Conservation (phyloP, 2,113 vertebrate species). For the Eclectus roratus region DNA sequence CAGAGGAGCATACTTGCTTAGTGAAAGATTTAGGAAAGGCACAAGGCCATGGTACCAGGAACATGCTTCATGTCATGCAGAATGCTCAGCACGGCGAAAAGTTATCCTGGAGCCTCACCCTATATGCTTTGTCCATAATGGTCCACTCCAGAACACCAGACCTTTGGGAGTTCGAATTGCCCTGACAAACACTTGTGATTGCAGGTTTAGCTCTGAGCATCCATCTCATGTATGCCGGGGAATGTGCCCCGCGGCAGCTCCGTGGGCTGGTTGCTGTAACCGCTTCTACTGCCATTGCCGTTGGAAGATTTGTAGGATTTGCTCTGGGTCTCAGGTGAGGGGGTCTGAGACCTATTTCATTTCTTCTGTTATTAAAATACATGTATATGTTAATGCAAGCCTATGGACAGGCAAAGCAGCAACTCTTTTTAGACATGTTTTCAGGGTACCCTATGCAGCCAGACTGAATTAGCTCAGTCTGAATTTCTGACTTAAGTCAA, state of each 20-base stretch:
- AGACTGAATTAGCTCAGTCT: not conserved
- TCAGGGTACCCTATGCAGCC: not conserved
- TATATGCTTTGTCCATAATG: not conserved
- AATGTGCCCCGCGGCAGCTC: conserved; percentile 76
- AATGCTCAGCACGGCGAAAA: not conserved
- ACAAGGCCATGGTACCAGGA: accelerated
- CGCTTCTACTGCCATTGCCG: conserved; percentile 63
- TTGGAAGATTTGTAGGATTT: conserved; percentile 79
- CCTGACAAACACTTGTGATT: not conserved
- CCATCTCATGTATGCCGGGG: conserved; percentile 76
- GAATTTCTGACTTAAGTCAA: not conserved
- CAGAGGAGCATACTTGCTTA: no score
- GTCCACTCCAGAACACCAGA: not conserved
- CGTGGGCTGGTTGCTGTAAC: conserved; percentile 73
- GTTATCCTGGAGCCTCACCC: not conserved
- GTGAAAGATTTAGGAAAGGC: not conserved
- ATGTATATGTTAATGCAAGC: not conserved
- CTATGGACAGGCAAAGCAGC: not conserved
- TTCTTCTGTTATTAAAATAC: not conserved
- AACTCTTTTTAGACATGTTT: not conserved
- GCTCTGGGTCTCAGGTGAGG: conserved; percentile 82
- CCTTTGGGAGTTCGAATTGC: accelerated
- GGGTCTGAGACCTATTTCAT: not conserved
- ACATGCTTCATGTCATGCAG: not conserved
- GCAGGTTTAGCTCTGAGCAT: conserved; percentile 70